phyloP scores from a whole-genome alignment of 2,113 vertebrate genomes.

The Gymnobelideus leadbeateri region DNA sequence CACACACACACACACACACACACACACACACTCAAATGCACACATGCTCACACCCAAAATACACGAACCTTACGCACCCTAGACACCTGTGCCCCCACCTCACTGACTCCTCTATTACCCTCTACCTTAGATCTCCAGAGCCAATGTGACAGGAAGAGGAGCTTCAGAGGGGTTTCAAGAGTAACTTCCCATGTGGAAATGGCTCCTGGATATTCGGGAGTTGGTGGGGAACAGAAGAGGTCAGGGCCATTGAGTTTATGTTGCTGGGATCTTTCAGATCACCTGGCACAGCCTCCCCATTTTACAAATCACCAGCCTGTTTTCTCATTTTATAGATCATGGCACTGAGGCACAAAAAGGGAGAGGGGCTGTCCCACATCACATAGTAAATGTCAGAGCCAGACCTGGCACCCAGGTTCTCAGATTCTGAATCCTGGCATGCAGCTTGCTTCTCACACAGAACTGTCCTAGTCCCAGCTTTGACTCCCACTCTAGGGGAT shows the following conservation, averaged over 20 bases:
- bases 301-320: neutral
- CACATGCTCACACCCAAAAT: neutral
- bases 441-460: neutral
- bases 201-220: neutral
- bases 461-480: neutral
- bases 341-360: neutral
- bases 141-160: neutral
- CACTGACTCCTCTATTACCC: too few relatives aligned
- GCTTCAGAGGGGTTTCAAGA: neutral
- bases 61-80: neutral
- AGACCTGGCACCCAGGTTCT: neutral
- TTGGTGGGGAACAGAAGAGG: neutral
- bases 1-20: neutral
- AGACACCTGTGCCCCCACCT: neutral
- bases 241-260: neutral
- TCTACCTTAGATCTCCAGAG: neutral
- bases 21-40: too few relatives aligned
- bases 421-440: neutral
- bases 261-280: neutral
- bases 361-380: neutral
- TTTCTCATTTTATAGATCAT: too few relatives aligned
- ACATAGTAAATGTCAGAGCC: neutral
- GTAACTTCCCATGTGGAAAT: neutral
- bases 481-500: neutral
- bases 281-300: neutral